Conservation (phyloP, 2,113 vertebrate genomes). For the Haplotaxodon microlepis region DNA sequence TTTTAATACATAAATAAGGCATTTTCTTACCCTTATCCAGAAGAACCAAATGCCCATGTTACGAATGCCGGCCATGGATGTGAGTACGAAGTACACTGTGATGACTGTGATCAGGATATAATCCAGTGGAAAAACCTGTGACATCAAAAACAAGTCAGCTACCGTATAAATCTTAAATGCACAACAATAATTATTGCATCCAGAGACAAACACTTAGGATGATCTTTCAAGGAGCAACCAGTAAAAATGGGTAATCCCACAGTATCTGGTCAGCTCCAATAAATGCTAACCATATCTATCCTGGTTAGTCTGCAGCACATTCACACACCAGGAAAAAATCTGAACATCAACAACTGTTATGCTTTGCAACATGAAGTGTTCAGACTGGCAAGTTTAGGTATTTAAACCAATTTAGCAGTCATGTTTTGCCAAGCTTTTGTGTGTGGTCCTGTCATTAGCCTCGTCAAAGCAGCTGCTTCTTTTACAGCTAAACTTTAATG, state of each 20-base stretch:
- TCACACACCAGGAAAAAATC: neutral
- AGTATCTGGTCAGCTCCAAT: neutral
- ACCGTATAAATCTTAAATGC: neutral
- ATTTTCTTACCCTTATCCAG: conserved; percentile 86
- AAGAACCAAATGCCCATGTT: conserved; percentile 99
- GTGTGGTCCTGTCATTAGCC: neutral
- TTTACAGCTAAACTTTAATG: neutral
- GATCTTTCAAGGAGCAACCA: neutral
- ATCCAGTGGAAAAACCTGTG: conserved; percentile 94
- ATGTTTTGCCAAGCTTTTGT: neutral
- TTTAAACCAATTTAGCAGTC: neutral
- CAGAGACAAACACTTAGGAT: neutral
- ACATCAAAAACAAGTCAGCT: conserved; percentile 31
- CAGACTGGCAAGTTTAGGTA: neutral
- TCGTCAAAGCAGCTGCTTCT: neutral
- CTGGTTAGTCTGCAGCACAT: neutral
- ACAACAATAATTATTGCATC: neutral
- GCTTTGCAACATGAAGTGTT: neutral
- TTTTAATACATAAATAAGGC: neutral
- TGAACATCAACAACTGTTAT: neutral
- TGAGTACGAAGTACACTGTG: conserved; percentile 96
- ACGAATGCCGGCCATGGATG: conserved; percentile 97
- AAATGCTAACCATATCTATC: neutral
- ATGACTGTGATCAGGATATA: conserved; percentile 95
- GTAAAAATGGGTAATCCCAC: neutral